Percentiles rank a stretch among this genome's conserved stretches.
phyloP scores from a whole-genome alignment of 1,140 invertebrate species.

The Drosophila erecta region DNA sequence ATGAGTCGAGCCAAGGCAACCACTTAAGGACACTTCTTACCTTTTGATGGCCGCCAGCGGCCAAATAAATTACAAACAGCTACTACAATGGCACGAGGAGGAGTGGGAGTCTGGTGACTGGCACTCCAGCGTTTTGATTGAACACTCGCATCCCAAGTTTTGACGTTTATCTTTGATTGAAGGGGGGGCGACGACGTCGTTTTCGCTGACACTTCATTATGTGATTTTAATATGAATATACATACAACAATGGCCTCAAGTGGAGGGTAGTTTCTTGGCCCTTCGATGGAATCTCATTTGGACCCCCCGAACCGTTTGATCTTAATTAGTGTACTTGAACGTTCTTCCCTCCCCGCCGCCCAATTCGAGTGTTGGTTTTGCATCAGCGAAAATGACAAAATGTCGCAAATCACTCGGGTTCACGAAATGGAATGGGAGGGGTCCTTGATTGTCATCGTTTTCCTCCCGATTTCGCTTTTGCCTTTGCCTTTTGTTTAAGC shows the following conservation, averaged over 20 bases:
- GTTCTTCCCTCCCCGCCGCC: constrained; percentile 39
- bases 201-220: constrained; percentile 81
- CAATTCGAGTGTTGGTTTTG: constrained; percentile 72
- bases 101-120: constrained; percentile 8
- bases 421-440: constrained; percentile 10
- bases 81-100: constrained; percentile 41
- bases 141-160: constrained; percentile 76
- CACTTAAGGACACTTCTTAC: constrained; percentile 65
- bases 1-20: constrained; percentile 27
- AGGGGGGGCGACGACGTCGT: constrained; percentile 38
- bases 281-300: constrained; percentile 71
- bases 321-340: constrained; percentile 81
- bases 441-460: constrained; percentile 72
- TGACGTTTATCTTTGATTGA: constrained; percentile 78
- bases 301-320: constrained; percentile 67
- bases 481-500: constrained; percentile 70
- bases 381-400: constrained; percentile 80
- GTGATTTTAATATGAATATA: constrained; percentile 77
- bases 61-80: constrained; percentile 61
- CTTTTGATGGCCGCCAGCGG: constrained; percentile 67
- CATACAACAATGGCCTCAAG: constrained; percentile 37
- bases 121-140: constrained; percentile 63
- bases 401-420: constrained; percentile 72
- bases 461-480: constrained; percentile 20
- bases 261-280: constrained; percentile 32